Evolutionary conservation across 2,797 vertebrate genomes (phyloP).

Genomic region (Manis crassicaudata): DNA sequence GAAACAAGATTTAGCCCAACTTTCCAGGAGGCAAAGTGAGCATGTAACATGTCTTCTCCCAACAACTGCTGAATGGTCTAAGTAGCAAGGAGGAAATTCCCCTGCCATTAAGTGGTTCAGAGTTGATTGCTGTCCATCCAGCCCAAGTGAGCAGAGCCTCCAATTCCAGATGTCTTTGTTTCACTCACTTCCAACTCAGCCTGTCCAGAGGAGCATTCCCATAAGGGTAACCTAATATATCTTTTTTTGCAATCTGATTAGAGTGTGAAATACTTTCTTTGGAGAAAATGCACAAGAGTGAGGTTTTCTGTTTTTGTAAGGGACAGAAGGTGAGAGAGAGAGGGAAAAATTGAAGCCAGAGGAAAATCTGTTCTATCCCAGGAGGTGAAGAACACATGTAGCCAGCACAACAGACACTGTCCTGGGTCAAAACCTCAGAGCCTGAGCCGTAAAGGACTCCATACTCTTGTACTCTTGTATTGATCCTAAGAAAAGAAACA

Average conservation of each 20-base stretch:
- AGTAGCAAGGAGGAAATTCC: slow-evolving; percentile 66
- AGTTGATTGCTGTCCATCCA: slow-evolving; percentile 65
- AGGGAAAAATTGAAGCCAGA: slow-evolving; percentile 37
- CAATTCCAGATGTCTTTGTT: slow-evolving; percentile 75
- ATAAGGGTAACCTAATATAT: slow-evolving; percentile 49
- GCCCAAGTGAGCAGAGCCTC: slow-evolving; percentile 49
- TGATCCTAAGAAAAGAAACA: slow-evolving; percentile 44
- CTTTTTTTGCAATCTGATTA: slow-evolving; percentile 58
- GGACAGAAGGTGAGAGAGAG: neutral
- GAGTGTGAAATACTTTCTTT: slow-evolving; percentile 66
- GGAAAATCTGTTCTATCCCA: slow-evolving; percentile 40
- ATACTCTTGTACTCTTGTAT: neutral
- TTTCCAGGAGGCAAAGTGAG: slow-evolving; percentile 51
- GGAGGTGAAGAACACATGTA: slow-evolving; percentile 35
- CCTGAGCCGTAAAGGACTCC: slow-evolving; percentile 8
- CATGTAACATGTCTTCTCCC: slow-evolving; percentile 41
- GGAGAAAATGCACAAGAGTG: slow-evolving; percentile 50
- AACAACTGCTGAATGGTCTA: slow-evolving; percentile 43
- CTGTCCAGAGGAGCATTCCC: slow-evolving; percentile 41
- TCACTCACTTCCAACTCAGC: slow-evolving; percentile 36
- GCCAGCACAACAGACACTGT: neutral
- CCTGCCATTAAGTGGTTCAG: slow-evolving; percentile 63
- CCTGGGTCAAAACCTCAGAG: slow-evolving; percentile 18
- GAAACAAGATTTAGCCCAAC: slow-evolving; percentile 59
- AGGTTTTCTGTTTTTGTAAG: slow-evolving; percentile 22